Conservation (phyloP, 1,140 invertebrate species). For the Manduca sexta region DNA sequence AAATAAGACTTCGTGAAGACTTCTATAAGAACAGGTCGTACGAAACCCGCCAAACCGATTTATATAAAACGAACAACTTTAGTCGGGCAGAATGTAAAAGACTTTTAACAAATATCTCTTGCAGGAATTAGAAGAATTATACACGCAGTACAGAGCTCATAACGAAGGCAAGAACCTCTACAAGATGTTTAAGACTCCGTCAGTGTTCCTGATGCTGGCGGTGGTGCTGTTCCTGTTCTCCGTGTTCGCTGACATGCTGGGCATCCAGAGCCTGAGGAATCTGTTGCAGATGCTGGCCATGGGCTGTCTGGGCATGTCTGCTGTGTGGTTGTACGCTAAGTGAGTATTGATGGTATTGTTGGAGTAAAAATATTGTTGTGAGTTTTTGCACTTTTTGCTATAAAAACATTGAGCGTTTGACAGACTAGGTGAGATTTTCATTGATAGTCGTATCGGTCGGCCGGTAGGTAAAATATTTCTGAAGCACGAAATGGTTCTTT, state of each 20-base stretch:
- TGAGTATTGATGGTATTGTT: too few species aligned
- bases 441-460: too few species aligned
- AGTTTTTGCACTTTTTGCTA: too few species aligned
- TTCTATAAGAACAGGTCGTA: background rate
- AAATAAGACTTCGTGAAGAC: background rate
- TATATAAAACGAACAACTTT: too few species aligned
- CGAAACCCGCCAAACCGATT: background rate
- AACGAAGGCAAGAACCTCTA: slow-evolving; percentile 98
- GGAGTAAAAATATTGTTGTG: too few species aligned
- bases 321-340: slow-evolving; percentile 91
- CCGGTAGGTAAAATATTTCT: too few species aligned
- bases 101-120: too few species aligned
- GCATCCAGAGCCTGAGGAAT: slow-evolving; percentile 88
- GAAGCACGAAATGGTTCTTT: too few species aligned
- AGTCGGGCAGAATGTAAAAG: too few species aligned
- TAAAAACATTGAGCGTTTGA: too few species aligned
- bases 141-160: slow-evolving; percentile 86
- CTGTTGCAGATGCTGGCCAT: slow-evolving; percentile 86
- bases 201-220: slow-evolving; percentile 89
- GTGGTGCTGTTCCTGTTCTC: slow-evolving; percentile 87
- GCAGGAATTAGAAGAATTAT: slow-evolving; percentile 89
- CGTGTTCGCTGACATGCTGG: slow-evolving; percentile 86
- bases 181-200: slow-evolving; percentile 92
- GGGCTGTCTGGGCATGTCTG: slow-evolving; percentile 77
- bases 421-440: too few species aligned